A percentile compares a stretch with the other conserved stretches of the same genome.
phyloP scores from a whole-genome alignment of 2,113 vertebrate genomes.

The Hepsetus odoe region DNA sequence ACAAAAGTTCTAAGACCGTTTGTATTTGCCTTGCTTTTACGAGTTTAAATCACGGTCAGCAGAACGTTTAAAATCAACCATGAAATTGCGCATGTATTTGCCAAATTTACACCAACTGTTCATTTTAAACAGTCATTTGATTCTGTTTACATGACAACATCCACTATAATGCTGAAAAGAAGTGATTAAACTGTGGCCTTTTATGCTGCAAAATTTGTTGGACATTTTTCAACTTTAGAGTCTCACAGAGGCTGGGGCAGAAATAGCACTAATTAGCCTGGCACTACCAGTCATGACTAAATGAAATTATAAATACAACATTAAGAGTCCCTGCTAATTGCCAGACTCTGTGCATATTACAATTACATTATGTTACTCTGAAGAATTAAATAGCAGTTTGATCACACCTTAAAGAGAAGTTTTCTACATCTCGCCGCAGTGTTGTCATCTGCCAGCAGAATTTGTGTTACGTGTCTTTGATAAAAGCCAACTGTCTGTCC shows the following conservation, averaged over 20 bases:
- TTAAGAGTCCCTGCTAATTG: constrained; percentile 21
- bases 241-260: background rate
- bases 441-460: background rate
- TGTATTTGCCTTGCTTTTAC: too few species aligned
- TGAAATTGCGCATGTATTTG: background rate
- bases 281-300: constrained; percentile 1
- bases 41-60: too few species aligned
- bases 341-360: background rate
- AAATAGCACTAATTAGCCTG: constrained; percentile 10
- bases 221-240: background rate
- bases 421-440: background rate
- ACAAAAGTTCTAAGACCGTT: background rate
- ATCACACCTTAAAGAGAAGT: background rate
- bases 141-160: background rate
- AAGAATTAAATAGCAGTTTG: background rate
- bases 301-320: background rate
- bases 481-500: background rate
- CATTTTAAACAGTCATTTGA: background rate
- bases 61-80: background rate
- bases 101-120: background rate
- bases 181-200: background rate
- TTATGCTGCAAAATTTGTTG: constrained; percentile 14
- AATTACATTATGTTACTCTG: background rate
- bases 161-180: background rate
- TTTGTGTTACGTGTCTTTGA: background rate